A percentile compares a stretch with the other conserved stretches of the same genome.
These are phyloP conservation scores for Zaprionus inermis DNA, from an alignment of 1,140 invertebrate genomes.

Conservation along the genomic window DNA sequence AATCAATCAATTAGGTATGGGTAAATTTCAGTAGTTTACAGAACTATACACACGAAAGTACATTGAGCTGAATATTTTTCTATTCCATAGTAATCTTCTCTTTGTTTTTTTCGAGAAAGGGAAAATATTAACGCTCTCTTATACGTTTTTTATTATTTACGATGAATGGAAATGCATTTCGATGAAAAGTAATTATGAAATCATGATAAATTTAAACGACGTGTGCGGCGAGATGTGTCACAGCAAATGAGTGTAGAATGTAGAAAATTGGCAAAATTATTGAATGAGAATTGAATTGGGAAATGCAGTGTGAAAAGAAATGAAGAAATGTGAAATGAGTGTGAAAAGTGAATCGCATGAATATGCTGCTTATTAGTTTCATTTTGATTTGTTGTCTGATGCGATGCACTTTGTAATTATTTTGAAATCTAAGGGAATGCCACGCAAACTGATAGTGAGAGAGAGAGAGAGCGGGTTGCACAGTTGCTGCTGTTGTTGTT, in stretches of 20 bases:
- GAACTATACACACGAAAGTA: not conserved
- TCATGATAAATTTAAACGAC: not conserved
- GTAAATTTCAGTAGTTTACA: not conserved
- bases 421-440: conserved; percentile 2
- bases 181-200: not conserved
- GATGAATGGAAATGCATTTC: not conserved
- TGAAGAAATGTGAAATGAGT: conserved; percentile 1
- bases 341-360: not conserved
- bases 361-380: conserved; percentile 5
- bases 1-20: not conserved
- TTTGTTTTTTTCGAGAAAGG: not conserved
- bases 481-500: not conserved
- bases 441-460: not conserved
- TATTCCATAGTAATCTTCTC: not conserved
- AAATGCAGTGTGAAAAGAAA: not conserved
- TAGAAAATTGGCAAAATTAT: not conserved
- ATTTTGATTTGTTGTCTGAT: not conserved
- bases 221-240: not conserved
- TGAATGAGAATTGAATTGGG: not conserved
- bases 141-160: too few species aligned
- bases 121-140: too few species aligned
- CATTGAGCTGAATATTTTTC: not conserved
- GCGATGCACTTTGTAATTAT: not conserved
- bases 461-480: not conserved
- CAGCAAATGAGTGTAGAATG: not conserved